A percentile compares a stretch with the other conserved stretches of the same genome.
These are phyloP conservation scores for Etheostoma spectabile DNA, from an alignment of 2,113 vertebrate genomes.

Conservation along the genomic window DNA sequence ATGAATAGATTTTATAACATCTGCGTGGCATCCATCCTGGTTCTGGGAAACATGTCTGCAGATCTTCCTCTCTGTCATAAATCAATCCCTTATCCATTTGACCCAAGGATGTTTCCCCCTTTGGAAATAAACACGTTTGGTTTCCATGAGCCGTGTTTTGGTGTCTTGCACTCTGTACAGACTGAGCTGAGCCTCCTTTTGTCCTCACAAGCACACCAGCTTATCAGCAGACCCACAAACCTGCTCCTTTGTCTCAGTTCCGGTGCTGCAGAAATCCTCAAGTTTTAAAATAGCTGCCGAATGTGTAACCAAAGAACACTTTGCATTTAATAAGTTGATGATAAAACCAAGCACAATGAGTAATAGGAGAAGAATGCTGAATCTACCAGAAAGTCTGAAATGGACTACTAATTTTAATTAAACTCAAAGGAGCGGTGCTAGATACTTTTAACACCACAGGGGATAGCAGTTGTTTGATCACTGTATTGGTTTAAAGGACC, in stretches of 20 bases:
- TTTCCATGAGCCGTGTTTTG: conserved; percentile 53
- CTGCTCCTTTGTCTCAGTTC: conserved; percentile 63
- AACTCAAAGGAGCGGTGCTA: neutral
- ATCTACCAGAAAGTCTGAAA: conserved; percentile 8
- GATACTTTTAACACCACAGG: neutral
- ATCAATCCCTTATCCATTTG: conserved; percentile 32
- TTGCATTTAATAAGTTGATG: conserved; percentile 61
- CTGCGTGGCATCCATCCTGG: neutral
- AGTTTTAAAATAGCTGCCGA: conserved; percentile 68
- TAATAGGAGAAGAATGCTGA: conserved; percentile 39
- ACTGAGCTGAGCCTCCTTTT: conserved; percentile 37
- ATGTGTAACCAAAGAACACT: conserved; percentile 41
- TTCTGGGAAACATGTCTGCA: neutral
- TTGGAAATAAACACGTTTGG: conserved; percentile 34
- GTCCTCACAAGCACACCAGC: conserved; percentile 36
- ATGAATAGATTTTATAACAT: neutral
- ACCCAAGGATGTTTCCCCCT: neutral
- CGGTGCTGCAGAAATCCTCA: conserved; percentile 38
- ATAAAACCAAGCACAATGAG: conserved; percentile 53
- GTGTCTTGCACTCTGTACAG: conserved; percentile 25
- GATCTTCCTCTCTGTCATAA: conserved; percentile 24
- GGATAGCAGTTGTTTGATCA: neutral
- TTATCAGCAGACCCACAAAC: conserved; percentile 70
- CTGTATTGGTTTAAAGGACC: conserved; percentile 18
- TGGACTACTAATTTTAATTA: neutral